Evolutionary conservation across 2,797 vertebrate genomes (phyloP), one percentile per base, ranked within the genome.

Genomic region (Sebastes miniatus): DNA sequence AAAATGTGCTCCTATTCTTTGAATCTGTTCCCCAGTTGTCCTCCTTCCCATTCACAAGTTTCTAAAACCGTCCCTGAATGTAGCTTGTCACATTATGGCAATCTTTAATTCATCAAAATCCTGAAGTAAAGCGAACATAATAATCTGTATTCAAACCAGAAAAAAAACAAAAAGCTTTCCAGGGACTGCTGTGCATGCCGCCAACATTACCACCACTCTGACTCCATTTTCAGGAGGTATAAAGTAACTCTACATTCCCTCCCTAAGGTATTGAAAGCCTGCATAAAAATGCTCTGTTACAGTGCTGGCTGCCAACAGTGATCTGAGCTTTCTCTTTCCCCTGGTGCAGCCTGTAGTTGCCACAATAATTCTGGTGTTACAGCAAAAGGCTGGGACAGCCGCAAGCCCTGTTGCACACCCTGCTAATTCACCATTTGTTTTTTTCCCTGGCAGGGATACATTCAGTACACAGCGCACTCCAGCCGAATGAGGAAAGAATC

Each of bases 371-470:
- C 72, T 65, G 59, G 64, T 82, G 73, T 83, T 73, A 69, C 68
- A 75, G 85, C 66, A 39, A 64, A 73, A 73, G 75, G 76, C 64
- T 36, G 57, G 70, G 74, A 67, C 75, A 65, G 84, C 87, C 77
- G 32, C 61, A 14, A 87, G 89, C 78, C 78, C 76, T 31, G 75
- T 76, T 89, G 77, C 83, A 67, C 73, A 68, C 36, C 47, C 68
- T 67, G 79, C 86, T 93, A 83, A 92, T 92, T 92, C 88, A 81
- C 77, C 61, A 86, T 92, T 91, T 91, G 90, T 91, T 93, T 86
- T 34, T 64, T 39, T 87, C 79, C 73, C 79, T 86, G 84, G 86
- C 82, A 83, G 78, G 75, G 88, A 86, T 84, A 87, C 84, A 88
- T 92, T 90, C 76, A 89, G 89, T 79, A 83, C 76, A 76, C 70